Conservation (phyloP, 2,888 invertebrate species). For the Adelphocoris suturalis region DNA sequence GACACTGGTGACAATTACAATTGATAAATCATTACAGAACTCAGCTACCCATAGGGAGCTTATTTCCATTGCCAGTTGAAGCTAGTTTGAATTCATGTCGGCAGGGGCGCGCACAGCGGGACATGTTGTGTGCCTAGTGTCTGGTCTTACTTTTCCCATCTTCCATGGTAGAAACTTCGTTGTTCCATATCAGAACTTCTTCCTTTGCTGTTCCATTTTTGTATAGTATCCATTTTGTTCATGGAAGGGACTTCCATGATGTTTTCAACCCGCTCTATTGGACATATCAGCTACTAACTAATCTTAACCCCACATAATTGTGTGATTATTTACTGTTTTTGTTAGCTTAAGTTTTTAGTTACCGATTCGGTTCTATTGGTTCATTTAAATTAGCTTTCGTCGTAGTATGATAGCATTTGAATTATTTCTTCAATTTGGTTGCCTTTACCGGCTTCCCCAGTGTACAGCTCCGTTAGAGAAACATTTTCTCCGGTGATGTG, state of each 20-base stretch:
- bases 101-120: no score
- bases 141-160: no score
- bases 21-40: no score
- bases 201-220: neutral
- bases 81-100: no score
- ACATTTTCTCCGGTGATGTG: neutral
- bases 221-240: no score
- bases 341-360: neutral
- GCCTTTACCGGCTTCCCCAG: neutral
- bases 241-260: neutral
- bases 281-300: neutral
- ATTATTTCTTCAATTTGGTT: neutral
- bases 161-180: no score
- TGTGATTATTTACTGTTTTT: conserved; percentile 10
- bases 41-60: no score
- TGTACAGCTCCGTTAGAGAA: neutral
- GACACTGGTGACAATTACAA: no score
- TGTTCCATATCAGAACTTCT: no score
- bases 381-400: neutral
- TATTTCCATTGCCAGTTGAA: no score
- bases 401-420: neutral
- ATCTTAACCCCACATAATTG: neutral
- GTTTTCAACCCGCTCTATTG: neutral
- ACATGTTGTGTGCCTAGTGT: no score
- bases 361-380: neutral